phyloP scores from a whole-genome alignment of 1,140 invertebrate species.

The Choristoneura fumiferana region DNA sequence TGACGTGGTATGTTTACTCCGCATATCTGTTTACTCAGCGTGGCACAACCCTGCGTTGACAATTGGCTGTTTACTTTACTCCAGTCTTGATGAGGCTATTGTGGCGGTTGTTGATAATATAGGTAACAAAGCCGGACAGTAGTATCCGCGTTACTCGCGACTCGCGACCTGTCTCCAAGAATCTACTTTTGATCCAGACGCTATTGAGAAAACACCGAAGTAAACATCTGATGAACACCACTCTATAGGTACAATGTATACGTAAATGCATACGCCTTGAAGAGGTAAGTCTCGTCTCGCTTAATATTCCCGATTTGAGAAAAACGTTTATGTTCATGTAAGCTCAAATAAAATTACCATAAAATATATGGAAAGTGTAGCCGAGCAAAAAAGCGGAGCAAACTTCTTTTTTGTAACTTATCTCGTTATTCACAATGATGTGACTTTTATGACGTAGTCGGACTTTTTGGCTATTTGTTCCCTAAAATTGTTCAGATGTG shows the following conservation, averaged over 20 bases:
- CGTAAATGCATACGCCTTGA: not conserved
- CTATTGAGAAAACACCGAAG: not conserved
- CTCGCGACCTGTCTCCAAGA: not conserved
- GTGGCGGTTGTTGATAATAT: slow-evolving; percentile 50
- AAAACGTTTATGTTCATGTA: slow-evolving; percentile 38
- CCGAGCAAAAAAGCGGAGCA: slow-evolving; percentile 47
- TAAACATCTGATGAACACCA: slow-evolving; percentile 7
- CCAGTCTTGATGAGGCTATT: slow-evolving; percentile 44
- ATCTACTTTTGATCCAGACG: not conserved
- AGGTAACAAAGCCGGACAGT: slow-evolving; percentile 37
- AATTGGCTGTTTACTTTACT: slow-evolving; percentile 62
- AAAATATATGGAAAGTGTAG: slow-evolving; percentile 55
- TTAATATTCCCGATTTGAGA: slow-evolving; percentile 18
- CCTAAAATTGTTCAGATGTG: slow-evolving; percentile 40
- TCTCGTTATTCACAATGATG: slow-evolving; percentile 65
- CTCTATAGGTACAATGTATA: too few relatives aligned
- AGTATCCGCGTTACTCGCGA: slow-evolving; percentile 21
- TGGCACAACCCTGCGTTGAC: slow-evolving; percentile 34
- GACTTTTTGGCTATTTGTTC: slow-evolving; percentile 60
- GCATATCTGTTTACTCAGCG: slow-evolving; percentile 45
- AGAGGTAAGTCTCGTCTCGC: slow-evolving; percentile 1
- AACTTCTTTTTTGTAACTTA: slow-evolving; percentile 61
- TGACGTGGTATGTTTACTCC: slow-evolving; percentile 41
- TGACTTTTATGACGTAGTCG: slow-evolving; percentile 63
- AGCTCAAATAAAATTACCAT: slow-evolving; percentile 57